Conservation (phyloP, 2,888 invertebrate genomes). For the Drosophila borborema region DNA sequence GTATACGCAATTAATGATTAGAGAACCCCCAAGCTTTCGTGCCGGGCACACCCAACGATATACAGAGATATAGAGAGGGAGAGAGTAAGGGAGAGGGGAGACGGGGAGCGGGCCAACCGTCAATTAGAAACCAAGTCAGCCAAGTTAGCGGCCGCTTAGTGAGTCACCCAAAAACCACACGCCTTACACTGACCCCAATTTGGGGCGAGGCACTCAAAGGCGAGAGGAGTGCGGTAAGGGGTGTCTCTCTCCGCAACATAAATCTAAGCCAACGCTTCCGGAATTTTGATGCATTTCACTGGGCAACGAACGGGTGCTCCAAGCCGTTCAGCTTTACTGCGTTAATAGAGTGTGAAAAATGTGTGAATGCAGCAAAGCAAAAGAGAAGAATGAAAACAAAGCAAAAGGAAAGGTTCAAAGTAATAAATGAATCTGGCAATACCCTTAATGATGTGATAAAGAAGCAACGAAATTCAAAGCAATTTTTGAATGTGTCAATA, state of each 20-base stretch:
- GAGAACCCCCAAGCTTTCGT: constrained; percentile 28
- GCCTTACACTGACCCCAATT: constrained; percentile 66
- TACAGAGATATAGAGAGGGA: neutral
- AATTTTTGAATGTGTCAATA: constrained; percentile 7
- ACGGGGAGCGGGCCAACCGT: constrained; percentile 2
- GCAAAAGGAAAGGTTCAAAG: neutral
- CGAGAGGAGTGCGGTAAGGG: neutral
- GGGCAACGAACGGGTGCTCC: constrained; percentile 28
- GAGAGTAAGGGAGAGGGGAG: neutral
- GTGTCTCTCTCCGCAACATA: constrained; percentile 37
- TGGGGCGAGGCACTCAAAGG: constrained; percentile 14
- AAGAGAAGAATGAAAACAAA: constrained; percentile 1
- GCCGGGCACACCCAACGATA: constrained; percentile 53
- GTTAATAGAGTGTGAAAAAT: constrained; percentile 72
- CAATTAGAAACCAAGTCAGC: constrained; percentile 60
- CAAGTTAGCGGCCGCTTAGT: constrained; percentile 59
- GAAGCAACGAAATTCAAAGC: neutral
- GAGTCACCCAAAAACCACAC: constrained; percentile 45
- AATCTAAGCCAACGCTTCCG: constrained; percentile 66
- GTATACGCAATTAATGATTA: constrained; percentile 63
- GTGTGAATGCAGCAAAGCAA: constrained; percentile 19
- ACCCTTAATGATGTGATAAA: constrained; percentile 25
- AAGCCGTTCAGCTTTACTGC: constrained; percentile 40
- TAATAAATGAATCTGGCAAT: constrained; percentile 8
- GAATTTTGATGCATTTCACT: constrained; percentile 71